A percentile compares a stretch with the other conserved stretches of the same genome.
Conservation (phyloP, 2,888 invertebrate genomes). For the Oscheius myriophilus region DNA sequence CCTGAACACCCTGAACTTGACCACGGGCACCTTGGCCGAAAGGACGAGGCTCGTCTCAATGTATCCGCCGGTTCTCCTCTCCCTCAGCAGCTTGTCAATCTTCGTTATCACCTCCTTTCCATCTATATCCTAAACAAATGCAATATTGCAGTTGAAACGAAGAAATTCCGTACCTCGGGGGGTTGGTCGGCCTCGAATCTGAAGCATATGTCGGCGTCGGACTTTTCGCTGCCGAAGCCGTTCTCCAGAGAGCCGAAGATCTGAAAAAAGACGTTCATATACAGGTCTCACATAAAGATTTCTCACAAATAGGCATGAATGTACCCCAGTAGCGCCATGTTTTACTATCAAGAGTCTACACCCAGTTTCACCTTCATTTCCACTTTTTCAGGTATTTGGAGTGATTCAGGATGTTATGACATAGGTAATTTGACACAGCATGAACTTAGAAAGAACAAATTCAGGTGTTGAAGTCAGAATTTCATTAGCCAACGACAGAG, state of each 20-base stretch:
- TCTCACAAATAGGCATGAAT: no score
- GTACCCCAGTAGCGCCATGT: no score
- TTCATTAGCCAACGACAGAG: no score
- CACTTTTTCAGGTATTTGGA: no score
- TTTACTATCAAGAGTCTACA: no score
- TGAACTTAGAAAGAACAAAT: no score
- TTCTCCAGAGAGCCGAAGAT: constrained; percentile 77
- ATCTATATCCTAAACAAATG: neutral
- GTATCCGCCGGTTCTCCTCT: neutral
- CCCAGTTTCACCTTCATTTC: no score
- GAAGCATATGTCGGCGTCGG: constrained; percentile 77
- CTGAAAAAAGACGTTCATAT: constrained; percentile 63
- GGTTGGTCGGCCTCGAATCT: constrained; percentile 72
- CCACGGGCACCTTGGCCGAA: constrained; percentile 77
- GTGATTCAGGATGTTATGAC: no score
- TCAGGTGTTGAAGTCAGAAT: no score
- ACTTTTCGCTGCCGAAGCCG: constrained; percentile 76
- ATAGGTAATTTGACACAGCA: no score
- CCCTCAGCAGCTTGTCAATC: constrained; percentile 12
- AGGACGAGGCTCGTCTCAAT: constrained; percentile 57
- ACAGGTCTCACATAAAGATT: constrained; percentile 5
- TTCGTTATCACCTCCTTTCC: neutral
- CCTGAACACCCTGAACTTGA: constrained; percentile 73
- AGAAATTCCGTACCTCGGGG: constrained; percentile 12
- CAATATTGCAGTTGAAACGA: neutral